Conservation (phyloP, 2,113 vertebrate species). For the Cinclus mexicanus region DNA sequence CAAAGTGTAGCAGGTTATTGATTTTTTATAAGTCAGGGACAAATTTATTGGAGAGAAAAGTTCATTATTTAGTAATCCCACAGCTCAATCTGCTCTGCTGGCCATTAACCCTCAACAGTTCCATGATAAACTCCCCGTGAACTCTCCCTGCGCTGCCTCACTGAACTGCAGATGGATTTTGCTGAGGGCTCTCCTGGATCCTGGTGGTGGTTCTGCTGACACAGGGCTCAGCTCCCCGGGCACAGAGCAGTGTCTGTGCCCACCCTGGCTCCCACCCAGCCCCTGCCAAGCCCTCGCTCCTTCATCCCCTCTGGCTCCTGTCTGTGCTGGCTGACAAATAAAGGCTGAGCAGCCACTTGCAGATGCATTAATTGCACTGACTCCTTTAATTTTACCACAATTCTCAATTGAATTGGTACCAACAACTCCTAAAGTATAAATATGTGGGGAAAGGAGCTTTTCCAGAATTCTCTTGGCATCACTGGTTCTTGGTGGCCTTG, state of each 20-base stretch:
- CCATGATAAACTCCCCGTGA: slow-evolving; percentile 50
- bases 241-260: accelerated
- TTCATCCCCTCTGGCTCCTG: neutral
- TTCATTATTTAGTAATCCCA: slow-evolving; percentile 69
- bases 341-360: neutral
- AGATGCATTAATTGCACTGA: neutral
- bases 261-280: neutral
- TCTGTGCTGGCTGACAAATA: neutral
- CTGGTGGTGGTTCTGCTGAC: neutral
- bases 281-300: neutral
- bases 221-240: neutral
- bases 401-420: no score
- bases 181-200: neutral
- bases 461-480: no score
- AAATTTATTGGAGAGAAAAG: slow-evolving; percentile 62
- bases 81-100: slow-evolving; percentile 45
- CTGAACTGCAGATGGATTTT: slow-evolving; percentile 43
- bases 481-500: accelerated
- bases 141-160: slow-evolving; percentile 34
- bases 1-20: slow-evolving; percentile 4
- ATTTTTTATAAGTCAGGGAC: slow-evolving; percentile 62
- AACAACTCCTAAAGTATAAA: neutral
- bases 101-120: slow-evolving; percentile 57
- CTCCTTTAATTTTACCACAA: accelerated
- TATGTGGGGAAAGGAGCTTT: accelerated